Evolutionary conservation across 2,888 invertebrate genomes (phyloP).

Genomic region (Apamea sordens): DNA sequence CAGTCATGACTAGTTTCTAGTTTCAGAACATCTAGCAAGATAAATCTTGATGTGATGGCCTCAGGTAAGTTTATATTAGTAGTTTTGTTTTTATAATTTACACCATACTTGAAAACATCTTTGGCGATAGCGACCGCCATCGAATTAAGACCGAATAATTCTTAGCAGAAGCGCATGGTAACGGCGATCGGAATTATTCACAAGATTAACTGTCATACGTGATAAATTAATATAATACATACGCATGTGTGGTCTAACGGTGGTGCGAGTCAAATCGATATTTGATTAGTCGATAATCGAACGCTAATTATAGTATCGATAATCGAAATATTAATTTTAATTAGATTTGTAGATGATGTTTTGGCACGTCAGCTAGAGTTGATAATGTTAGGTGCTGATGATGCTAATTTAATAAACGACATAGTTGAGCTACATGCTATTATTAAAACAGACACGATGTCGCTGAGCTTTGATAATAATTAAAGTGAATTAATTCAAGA

Average conservation of each 20-base stretch:
- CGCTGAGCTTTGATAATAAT: background rate
- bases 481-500: background rate
- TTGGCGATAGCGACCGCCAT: conserved; percentile 20
- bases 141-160: conserved; percentile 60
- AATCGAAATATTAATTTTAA: conserved; percentile 60
- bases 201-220: conserved; percentile 71
- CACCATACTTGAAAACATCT: conserved; percentile 11
- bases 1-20: background rate
- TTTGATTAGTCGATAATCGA: conserved; percentile 74
- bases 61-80: background rate
- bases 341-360: conserved; percentile 53
- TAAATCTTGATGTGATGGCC: background rate
- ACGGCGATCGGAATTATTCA: conserved; percentile 63
- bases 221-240: conserved; percentile 73
- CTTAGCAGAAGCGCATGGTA: conserved; percentile 54
- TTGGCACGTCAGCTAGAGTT: conserved; percentile 35
- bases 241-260: conserved; percentile 75
- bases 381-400: conserved; percentile 1
- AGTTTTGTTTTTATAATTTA: background rate
- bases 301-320: conserved; percentile 67
- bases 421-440: background rate
- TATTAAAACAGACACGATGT: background rate
- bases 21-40: background rate
- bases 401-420: conserved; percentile 26
- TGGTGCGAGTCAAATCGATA: conserved; percentile 72